These are phyloP conservation scores for Tupaia chinensis DNA, from an alignment of 2,113 vertebrate genomes.

Conservation along the genomic window DNA sequence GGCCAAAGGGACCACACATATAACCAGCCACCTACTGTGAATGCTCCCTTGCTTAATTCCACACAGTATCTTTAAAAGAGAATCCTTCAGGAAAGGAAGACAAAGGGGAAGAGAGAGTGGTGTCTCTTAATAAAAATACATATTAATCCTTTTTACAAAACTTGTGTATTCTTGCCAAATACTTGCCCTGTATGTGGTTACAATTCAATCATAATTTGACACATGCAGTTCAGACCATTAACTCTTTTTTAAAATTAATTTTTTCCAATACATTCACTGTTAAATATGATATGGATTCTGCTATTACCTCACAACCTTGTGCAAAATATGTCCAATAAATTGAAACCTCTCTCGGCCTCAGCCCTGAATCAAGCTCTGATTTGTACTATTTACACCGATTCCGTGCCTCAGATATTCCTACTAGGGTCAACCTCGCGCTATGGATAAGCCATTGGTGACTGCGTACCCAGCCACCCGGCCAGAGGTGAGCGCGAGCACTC, in stretches of 20 bases:
- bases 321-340: neutral
- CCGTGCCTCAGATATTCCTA: neutral
- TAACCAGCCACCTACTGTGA: neutral
- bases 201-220: neutral
- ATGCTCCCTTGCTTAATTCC: neutral
- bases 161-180: neutral
- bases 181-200: neutral
- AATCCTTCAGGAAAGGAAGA: neutral
- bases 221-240: neutral
- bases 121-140: neutral
- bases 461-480: neutral
- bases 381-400: neutral
- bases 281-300: neutral
- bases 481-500: neutral
- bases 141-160: neutral
- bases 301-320: neutral
- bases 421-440: neutral
- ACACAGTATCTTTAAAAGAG: neutral
- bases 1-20: neutral
- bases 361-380: neutral
- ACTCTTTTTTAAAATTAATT: neutral
- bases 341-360: neutral
- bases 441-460: neutral
- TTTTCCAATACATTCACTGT: neutral
- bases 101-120: neutral